Conservation (phyloP, 2,113 vertebrate species). For the Carlito syrichta region DNA sequence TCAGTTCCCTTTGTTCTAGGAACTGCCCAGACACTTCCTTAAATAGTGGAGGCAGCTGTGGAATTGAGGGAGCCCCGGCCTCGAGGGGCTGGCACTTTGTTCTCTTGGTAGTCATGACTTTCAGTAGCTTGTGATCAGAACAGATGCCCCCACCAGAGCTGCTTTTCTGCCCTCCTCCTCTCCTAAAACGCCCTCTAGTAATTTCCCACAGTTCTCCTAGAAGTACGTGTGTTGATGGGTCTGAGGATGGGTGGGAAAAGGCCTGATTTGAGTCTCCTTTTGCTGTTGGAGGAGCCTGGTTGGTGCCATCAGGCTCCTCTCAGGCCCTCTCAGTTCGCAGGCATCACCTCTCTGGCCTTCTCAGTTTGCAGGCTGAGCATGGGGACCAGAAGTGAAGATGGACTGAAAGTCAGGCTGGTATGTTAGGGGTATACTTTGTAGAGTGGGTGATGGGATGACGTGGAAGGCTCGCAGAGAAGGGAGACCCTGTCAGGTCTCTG, state of each 20-base stretch:
- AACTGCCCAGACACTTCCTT: neutral
- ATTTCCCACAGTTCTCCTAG: neutral
- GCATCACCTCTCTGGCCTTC: too few relatives aligned
- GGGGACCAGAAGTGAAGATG: neutral
- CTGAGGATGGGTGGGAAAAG: too few relatives aligned
- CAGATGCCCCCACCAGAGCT: neutral
- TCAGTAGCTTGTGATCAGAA: neutral
- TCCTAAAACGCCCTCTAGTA: neutral
- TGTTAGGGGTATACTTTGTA: neutral
- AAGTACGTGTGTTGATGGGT: too few relatives aligned
- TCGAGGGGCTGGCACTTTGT: neutral
- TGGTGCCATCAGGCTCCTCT: neutral
- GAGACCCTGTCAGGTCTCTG: fast-evolving
- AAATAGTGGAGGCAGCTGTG: fast-evolving
- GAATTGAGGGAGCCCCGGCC: too few relatives aligned
- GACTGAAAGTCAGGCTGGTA: neutral
- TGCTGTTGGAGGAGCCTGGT: neutral
- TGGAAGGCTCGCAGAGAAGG: too few relatives aligned
- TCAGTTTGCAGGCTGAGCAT: too few relatives aligned
- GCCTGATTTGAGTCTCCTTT: neutral
- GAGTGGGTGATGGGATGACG: neutral
- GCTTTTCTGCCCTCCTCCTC: neutral
- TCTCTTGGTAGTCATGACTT: too few relatives aligned
- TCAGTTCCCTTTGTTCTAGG: neutral
- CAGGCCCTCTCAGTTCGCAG: neutral